phyloP scores from a whole-genome alignment of 1,140 invertebrate species.

The fruit fly (Drosophila melanogaster) region DNA sequence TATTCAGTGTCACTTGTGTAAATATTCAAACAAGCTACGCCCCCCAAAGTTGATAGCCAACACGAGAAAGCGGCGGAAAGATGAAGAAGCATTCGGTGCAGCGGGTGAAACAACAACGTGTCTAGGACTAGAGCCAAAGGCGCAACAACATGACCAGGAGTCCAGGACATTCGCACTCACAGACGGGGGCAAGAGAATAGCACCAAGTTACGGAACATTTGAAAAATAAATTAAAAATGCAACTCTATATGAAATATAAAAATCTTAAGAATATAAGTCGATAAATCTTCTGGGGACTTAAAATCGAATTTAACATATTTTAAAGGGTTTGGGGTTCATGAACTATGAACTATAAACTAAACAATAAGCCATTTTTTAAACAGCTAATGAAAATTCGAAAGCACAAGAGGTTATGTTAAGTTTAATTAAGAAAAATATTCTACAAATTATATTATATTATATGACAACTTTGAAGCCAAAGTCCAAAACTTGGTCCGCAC shows the following conservation, averaged over 20 bases:
- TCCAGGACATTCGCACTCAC: constrained; percentile 37
- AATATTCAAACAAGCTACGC: constrained; percentile 72
- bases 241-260: too few relatives aligned
- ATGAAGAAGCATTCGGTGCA: constrained; percentile 15
- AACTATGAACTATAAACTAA: not conserved
- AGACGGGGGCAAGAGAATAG: constrained; percentile 9
- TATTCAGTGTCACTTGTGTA: constrained; percentile 78
- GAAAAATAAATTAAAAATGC: too few relatives aligned
- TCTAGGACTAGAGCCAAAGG: constrained; percentile 62
- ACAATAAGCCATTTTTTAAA: not conserved
- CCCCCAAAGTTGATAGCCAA: constrained; percentile 73
- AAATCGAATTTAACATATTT: not conserved
- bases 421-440: constrained; percentile 19
- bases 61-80: constrained; percentile 46
- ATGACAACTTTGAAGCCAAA: not conserved
- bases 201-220: not conserved
- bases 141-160: constrained; percentile 66
- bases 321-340: not conserved
- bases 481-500: constrained; percentile 12
- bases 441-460: not conserved
- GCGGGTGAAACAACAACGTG: constrained; percentile 51
- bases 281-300: too few relatives aligned
- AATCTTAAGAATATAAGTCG: too few relatives aligned
- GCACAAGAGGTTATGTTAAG: too few relatives aligned
- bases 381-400: not conserved